Percentiles rank a stretch among this genome's conserved stretches.
Conservation (phyloP, 2,888 invertebrate species). For the Heliconius cydno region DNA sequence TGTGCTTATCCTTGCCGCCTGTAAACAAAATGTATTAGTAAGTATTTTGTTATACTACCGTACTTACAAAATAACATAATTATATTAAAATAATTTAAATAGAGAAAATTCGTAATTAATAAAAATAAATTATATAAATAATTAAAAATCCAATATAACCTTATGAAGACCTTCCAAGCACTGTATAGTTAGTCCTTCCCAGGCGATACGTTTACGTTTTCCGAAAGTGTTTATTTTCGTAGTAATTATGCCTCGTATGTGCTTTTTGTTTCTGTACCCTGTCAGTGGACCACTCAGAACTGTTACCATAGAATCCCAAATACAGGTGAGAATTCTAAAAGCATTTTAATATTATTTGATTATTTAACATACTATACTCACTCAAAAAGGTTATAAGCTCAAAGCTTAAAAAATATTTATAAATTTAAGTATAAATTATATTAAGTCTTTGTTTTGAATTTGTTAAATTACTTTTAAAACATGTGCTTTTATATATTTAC, state of each 20-base stretch:
- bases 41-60: neutral
- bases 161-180: constrained; percentile 95
- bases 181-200: constrained; percentile 91
- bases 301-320: constrained; percentile 96
- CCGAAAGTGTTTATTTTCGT: constrained; percentile 80
- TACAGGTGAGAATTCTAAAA: constrained; percentile 90
- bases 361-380: too few species aligned
- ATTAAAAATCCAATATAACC: constrained; percentile 55
- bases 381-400: too few species aligned
- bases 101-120: too few species aligned
- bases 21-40: constrained; percentile 45
- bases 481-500: too few species aligned
- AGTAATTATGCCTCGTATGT: constrained; percentile 81
- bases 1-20: constrained; percentile 95
- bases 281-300: constrained; percentile 92
- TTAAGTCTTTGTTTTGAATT: too few species aligned
- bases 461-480: too few species aligned
- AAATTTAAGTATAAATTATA: too few species aligned
- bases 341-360: neutral
- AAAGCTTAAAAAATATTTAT: too few species aligned
- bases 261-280: constrained; percentile 72
- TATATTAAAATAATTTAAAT: too few species aligned
- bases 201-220: constrained; percentile 73
- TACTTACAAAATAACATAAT: too few species aligned
- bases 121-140: too few species aligned